Conservation (phyloP, 1,140 invertebrate genomes). For the Metaphire vulgaris region DNA sequence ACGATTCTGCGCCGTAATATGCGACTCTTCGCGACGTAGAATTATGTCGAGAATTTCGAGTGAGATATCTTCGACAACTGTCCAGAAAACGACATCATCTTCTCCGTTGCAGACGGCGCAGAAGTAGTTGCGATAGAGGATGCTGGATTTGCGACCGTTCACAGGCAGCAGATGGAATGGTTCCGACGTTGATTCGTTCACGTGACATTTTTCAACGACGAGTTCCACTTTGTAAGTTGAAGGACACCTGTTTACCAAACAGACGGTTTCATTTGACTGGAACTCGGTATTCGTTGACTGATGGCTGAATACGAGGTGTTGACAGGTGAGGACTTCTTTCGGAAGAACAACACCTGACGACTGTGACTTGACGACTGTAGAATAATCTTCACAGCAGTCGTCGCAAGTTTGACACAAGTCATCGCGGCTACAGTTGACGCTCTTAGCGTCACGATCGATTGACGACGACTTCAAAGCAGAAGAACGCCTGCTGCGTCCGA, state of each 20-base stretch:
- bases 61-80: background rate
- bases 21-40: too few species aligned
- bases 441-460: too few species aligned
- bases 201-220: constrained; percentile 18
- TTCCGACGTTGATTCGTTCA: constrained; percentile 9
- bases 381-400: constrained; percentile 23
- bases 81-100: background rate
- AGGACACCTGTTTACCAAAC: constrained; percentile 20
- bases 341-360: background rate
- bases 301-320: background rate
- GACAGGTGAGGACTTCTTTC: constrained; percentile 3
- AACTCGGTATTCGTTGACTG: background rate
- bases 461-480: too few species aligned
- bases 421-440: constrained; percentile 23
- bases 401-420: constrained; percentile 18
- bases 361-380: background rate
- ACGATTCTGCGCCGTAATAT: too few species aligned
- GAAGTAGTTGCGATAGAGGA: constrained; percentile 34
- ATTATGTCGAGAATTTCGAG: too few species aligned
- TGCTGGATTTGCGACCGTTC: constrained; percentile 25
- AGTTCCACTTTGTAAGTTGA: background rate
- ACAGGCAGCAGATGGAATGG: constrained; percentile 30
- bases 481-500: too few species aligned
- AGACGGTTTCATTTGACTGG: background rate
- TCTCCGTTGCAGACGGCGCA: constrained; percentile 32